phyloP scores from a whole-genome alignment of 2,888 invertebrate species.

The Aspidapion aeneum region DNA sequence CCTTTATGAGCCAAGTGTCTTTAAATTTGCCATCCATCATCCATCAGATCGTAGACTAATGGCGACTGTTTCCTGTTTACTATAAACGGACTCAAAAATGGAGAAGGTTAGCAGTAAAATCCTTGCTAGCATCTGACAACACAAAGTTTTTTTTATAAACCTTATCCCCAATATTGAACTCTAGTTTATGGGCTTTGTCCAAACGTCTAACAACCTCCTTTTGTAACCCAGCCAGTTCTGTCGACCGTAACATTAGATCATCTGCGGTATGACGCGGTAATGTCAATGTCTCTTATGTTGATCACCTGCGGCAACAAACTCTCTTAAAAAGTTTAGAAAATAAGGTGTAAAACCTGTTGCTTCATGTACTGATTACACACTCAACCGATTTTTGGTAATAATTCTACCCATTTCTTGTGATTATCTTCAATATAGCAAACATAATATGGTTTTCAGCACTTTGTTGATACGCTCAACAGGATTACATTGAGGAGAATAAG shows the following conservation, averaged over 20 bases:
- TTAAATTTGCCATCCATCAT: not conserved
- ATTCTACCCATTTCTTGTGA: not conserved
- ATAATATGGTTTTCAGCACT: not conserved
- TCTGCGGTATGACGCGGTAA: not conserved
- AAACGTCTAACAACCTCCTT: not conserved
- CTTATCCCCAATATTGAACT: not conserved
- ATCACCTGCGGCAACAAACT: not conserved
- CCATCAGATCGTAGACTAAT: not conserved
- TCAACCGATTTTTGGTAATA: not conserved
- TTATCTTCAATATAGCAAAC: not conserved
- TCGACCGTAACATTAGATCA: not conserved
- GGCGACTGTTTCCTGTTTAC: not conserved
- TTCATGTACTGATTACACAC: not conserved
- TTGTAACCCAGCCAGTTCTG: slow-evolving; percentile 1
- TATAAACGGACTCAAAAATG: not conserved
- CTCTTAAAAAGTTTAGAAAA: not conserved
- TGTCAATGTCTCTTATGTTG: too few species aligned
- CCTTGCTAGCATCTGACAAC: not conserved
- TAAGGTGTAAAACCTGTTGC: not conserved
- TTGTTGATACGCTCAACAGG: not conserved
- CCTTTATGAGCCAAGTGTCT: not conserved
- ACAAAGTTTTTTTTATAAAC: not conserved
- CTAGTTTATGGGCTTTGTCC: not conserved
- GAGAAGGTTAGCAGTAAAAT: not conserved
- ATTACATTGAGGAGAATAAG: not conserved